Evolutionary conservation across 2,797 vertebrate genomes (phyloP), one percentile per base, ranked within the genome.

Genomic region (Hephaestus fuliginosus): DNA sequence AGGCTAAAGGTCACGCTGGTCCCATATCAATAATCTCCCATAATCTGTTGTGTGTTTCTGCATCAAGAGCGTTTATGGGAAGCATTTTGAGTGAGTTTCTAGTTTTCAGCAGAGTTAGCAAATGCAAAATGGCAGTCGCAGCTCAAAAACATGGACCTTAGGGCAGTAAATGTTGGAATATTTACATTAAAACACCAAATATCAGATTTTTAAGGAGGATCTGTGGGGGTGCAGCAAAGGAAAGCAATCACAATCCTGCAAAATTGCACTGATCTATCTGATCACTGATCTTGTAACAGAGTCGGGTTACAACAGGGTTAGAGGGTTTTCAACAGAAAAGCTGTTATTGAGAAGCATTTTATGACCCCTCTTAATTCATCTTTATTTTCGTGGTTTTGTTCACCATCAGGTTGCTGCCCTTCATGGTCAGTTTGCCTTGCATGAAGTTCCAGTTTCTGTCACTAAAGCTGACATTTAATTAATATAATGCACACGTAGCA

Each of bases 11-110:
- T 80, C n/a, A 3, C 15, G 36, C 30, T 57, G 14, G 46, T 75
- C n/a, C 60, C 57, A 22, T 55, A 87, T 84, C 78, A 71, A 76
- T 90, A 68, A 89, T 86, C 58, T 81, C 64, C 25, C 48, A 56
- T 76, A 76, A 82, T 85, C 75, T 48, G 53, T 83, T 52, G 61
- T 70, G 55, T 46, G 22, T 67, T 70, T 70, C 22, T 69, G 28
- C 64, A 51, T 33, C 7, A 11, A 10, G 4, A 84, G 39, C 33
- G 18, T 33, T 25, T 30, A 25, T 22, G n/a, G 1, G 13, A 12
- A 17, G 64, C 2, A 63, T 70, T 62, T 46, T 62, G 2, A 58
- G 25, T 9, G 14, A n/a, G 56, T 70, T 62, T 66, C 3, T 22
- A 22, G 22, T 68, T 64, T 58, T 52, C 36, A 66, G 28, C 3